Evolutionary conservation across 2,797 vertebrate genomes (phyloP).

Genomic region (Chiloscyllium punctatum): DNA sequence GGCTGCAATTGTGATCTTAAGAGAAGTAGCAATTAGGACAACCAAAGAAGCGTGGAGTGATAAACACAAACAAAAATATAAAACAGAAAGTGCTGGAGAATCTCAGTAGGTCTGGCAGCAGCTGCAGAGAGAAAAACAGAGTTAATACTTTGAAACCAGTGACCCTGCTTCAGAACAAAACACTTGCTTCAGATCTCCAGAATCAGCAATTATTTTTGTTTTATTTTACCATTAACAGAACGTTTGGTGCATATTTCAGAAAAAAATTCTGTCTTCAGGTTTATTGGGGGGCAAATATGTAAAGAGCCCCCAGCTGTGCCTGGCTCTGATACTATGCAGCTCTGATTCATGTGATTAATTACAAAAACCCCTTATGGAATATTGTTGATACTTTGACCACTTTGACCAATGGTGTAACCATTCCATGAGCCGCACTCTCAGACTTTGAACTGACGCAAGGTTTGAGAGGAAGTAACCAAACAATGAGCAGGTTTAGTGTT

Average conservation of each 20-base stretch:
- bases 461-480: not conserved
- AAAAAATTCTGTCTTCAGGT: not conserved
- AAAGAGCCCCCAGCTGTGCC: not conserved
- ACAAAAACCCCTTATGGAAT: not conserved
- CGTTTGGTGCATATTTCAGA: not conserved
- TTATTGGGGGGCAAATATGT: not conserved
- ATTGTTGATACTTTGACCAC: not conserved
- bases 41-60: not conserved
- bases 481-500: not conserved
- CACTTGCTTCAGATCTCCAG: too few relatives aligned
- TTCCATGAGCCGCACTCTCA: not conserved
- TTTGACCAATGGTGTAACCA: not conserved
- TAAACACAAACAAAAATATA: not conserved
- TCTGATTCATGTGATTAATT: not conserved
- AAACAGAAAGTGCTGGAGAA: too few relatives aligned
- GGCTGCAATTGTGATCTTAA: not conserved
- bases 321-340: not conserved
- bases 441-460: not conserved
- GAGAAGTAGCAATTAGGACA: not conserved
- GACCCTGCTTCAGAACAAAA: too few relatives aligned
- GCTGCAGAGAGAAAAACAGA: too few relatives aligned
- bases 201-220: too few relatives aligned
- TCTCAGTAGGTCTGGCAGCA: too few relatives aligned
- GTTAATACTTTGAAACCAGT: too few relatives aligned
- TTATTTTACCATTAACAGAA: not conserved